Evolutionary conservation across 2,888 invertebrate genomes (phyloP).

Genomic region (Oscheius sp.): DNA sequence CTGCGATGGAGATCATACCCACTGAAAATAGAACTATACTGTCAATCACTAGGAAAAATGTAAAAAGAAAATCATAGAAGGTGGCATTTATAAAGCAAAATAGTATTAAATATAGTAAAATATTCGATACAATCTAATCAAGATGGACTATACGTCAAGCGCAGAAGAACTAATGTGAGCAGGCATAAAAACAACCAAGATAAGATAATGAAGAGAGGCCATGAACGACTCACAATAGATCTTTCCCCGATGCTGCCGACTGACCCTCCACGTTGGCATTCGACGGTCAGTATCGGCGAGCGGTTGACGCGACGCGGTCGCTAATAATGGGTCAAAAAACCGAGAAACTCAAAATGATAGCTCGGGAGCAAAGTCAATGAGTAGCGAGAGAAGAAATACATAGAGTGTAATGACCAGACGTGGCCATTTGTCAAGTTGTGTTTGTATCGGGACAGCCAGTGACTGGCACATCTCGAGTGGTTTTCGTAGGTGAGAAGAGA

Average conservation of each 20-base stretch:
- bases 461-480: neutral
- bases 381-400: neutral
- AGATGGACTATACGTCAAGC: neutral
- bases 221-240: constrained; percentile 25
- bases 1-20: constrained; percentile 33
- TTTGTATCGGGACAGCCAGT: neutral
- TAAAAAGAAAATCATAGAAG: neutral
- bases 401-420: neutral
- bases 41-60: neutral
- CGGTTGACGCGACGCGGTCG: constrained; percentile 24
- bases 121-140: neutral
- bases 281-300: too few relatives aligned
- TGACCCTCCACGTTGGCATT: constrained; percentile 36
- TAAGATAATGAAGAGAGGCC: constrained; percentile 14
- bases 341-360: neutral
- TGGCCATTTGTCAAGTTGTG: constrained; percentile 8
- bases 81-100: constrained; percentile 3
- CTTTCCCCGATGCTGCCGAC: constrained; percentile 25
- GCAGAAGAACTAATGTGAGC: neutral
- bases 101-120: neutral
- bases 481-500: too few relatives aligned
- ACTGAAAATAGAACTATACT: constrained; percentile 19
- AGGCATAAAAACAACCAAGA: constrained; percentile 7
- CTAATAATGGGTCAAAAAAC: neutral
- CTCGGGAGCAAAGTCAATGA: neutral